Percentiles rank a stretch among this genome's conserved stretches.
Conservation (phyloP, 2,797 vertebrate genomes). For the Chelidonichthys spinosus region DNA sequence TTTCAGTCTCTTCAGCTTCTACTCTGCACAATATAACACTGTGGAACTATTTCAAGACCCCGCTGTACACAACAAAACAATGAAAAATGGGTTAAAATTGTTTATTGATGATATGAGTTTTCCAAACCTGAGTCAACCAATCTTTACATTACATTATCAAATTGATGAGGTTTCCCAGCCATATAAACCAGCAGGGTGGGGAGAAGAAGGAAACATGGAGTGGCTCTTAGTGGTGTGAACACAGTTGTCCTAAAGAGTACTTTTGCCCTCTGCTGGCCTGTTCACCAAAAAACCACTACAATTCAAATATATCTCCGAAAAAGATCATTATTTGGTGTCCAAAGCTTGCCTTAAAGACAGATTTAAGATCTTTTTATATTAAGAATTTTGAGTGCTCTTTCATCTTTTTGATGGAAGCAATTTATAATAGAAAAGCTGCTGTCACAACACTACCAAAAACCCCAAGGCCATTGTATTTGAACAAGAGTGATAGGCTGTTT, state of each 20-base stretch:
- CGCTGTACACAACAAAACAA: neutral
- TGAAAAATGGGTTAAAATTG: neutral
- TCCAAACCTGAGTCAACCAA: neutral
- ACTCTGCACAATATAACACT: slow-evolving; percentile 1
- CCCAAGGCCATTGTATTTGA: neutral
- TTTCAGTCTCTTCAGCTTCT: neutral
- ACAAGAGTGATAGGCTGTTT: neutral
- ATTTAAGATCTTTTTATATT: neutral
- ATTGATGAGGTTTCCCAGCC: neutral
- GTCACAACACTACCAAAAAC: neutral
- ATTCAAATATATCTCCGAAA: slow-evolving; percentile 1
- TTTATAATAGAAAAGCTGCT: neutral
- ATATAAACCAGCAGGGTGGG: slow-evolving; percentile 7
- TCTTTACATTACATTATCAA: slow-evolving; percentile 6
- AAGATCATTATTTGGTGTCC: neutral
- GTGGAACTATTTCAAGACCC: neutral
- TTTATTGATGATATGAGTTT: neutral
- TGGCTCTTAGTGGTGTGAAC: slow-evolving; percentile 4
- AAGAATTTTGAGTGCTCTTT: neutral
- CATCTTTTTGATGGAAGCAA: neutral
- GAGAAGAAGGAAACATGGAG: neutral
- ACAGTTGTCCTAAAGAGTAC: slow-evolving; percentile 3
- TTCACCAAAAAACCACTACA: neutral
- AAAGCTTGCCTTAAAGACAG: neutral
- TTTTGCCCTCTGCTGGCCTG: slow-evolving; percentile 68